Evolutionary conservation across 2,113 vertebrate species (phyloP).

Genomic region (Jaculus jaculus): DNA sequence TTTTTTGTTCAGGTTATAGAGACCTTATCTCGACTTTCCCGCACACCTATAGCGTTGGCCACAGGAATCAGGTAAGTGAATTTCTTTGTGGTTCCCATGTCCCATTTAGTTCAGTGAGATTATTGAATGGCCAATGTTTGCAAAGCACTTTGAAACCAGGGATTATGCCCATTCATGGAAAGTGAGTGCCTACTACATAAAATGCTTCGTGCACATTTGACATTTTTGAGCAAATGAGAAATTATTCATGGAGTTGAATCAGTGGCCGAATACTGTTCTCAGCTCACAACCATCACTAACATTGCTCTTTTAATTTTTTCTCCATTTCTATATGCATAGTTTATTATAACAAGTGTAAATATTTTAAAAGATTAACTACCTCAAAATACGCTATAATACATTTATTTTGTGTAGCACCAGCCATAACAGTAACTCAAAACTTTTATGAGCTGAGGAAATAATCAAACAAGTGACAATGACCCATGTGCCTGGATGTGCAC

Average conservation of each 20-base stretch:
- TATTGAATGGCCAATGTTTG: background rate
- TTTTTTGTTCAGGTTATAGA: slow-evolving; percentile 92
- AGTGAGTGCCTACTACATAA: background rate
- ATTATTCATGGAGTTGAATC: background rate
- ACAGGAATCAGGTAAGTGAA: slow-evolving; percentile 92
- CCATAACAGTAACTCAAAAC: background rate
- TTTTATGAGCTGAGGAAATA: slow-evolving; percentile 20
- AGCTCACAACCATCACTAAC: background rate
- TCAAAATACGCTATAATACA: background rate
- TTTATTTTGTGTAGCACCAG: background rate
- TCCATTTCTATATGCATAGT: background rate
- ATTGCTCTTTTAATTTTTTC: background rate
- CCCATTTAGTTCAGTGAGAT: background rate
- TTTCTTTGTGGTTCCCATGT: background rate
- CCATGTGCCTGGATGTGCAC: background rate
- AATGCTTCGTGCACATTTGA: background rate
- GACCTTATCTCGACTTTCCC: slow-evolving; percentile 95
- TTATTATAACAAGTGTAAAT: slow-evolving; percentile 10
- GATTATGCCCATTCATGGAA: background rate
- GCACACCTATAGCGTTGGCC: slow-evolving; percentile 87
- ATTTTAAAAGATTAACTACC: slow-evolving; percentile 7
- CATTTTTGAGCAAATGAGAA: background rate
- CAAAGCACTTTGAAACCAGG: background rate
- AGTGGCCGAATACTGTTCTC: background rate
- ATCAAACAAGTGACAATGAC: background rate